Percentiles rank a stretch among this genome's conserved stretches.
Conservation (phyloP, 2,888 invertebrate genomes). For the Agrotis clavis region DNA sequence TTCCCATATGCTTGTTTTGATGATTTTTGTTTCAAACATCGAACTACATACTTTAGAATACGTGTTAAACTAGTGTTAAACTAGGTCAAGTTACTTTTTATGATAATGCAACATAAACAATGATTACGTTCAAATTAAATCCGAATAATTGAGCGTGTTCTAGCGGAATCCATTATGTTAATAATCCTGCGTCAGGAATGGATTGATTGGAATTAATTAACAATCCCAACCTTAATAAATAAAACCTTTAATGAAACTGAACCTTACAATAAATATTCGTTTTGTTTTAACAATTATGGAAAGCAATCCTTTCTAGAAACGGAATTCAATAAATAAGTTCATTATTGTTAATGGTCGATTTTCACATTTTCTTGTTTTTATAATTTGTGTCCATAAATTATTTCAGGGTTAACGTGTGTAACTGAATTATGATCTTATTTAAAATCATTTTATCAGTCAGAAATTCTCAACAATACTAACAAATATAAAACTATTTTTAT, state of each 20-base stretch:
- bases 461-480: background rate
- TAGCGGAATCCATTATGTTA: slow-evolving; percentile 32
- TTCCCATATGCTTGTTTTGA: too few species aligned
- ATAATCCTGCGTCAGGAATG: slow-evolving; percentile 20
- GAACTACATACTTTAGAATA: too few species aligned
- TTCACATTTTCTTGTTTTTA: slow-evolving; percentile 1
- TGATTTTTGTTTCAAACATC: too few species aligned
- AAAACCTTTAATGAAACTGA: slow-evolving; percentile 3
- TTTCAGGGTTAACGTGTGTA: slow-evolving; percentile 1
- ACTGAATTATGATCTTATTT: background rate
- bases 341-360: background rate
- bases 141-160: slow-evolving; percentile 15
- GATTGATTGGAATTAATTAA: slow-evolving; percentile 36
- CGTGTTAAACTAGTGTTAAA: too few species aligned
- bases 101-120: background rate
- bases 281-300: background rate
- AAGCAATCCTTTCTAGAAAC: background rate
- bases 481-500: too few species aligned
- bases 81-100: background rate
- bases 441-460: background rate
- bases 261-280: background rate
- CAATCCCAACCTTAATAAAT: slow-evolving; percentile 10
- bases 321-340: background rate
- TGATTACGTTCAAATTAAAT: slow-evolving; percentile 19
- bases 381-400: background rate